Evolutionary conservation across 2,888 invertebrate species (phyloP).

Genomic region (Drosophila flavopinicola): DNA sequence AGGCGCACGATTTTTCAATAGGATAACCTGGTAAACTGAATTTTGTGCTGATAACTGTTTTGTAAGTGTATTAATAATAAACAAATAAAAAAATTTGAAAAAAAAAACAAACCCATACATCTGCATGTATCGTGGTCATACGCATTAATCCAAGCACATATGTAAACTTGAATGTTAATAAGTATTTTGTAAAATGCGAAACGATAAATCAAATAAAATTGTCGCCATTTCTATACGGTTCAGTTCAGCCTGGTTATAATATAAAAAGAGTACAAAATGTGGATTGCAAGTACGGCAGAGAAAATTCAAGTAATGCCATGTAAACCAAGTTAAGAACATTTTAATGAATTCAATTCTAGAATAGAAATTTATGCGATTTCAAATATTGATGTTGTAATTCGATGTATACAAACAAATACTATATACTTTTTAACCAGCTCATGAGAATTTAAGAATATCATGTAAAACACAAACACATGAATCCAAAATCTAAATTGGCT

Average conservation of each 20-base stretch:
- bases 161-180: conserved; percentile 46
- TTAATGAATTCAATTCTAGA: conserved; percentile 24
- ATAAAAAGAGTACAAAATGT: conserved; percentile 45
- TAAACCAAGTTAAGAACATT: conserved; percentile 25
- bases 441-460: conserved; percentile 44
- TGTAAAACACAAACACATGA: conserved; percentile 21
- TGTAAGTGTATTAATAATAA: conserved; percentile 51
- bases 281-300: conserved; percentile 18
- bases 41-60: conserved; percentile 62
- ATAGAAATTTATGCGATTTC: conserved; percentile 13
- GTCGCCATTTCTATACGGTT: conserved; percentile 22
- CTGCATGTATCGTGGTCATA: conserved; percentile 15
- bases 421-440: conserved; percentile 32
- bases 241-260: conserved; percentile 30
- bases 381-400: conserved; percentile 27
- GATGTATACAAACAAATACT: conserved; percentile 10
- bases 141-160: conserved; percentile 28
- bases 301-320: conserved; percentile 25
- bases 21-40: conserved; percentile 51
- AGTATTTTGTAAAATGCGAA: conserved; percentile 43
- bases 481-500: conserved; percentile 35
- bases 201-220: conserved; percentile 30
- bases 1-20: conserved; percentile 72
- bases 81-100: not conserved
- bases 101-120: not conserved